Evolutionary conservation across 2,113 vertebrate genomes (phyloP).

Genomic region (Morphnarchus princeps): DNA sequence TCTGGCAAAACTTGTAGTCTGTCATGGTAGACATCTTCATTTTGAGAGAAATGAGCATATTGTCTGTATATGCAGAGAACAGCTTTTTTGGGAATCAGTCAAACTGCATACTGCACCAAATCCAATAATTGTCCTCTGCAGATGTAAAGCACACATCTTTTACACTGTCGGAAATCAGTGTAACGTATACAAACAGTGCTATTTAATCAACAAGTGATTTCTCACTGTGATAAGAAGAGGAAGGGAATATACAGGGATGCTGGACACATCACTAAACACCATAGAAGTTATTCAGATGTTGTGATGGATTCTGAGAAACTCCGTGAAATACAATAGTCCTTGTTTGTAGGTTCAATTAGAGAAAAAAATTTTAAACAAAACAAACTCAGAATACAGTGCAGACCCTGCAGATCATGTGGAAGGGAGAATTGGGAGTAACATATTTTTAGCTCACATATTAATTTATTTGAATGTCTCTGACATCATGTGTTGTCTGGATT

Average conservation of each 20-base stretch:
- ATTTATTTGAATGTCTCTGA: not conserved
- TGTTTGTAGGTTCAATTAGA: not conserved
- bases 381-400: not conserved
- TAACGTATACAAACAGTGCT: not conserved
- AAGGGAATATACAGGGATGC: not conserved
- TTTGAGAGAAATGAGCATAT: not conserved
- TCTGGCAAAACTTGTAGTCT: not conserved
- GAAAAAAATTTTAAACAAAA: not conserved
- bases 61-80: not conserved
- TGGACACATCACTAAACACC: not conserved
- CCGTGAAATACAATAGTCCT: not conserved
- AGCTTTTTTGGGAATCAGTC: not conserved
- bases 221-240: not conserved
- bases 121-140: not conserved
- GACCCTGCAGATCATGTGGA: not conserved
- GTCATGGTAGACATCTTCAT: not conserved
- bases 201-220: not conserved
- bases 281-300: not conserved
- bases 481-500: not conserved
- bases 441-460: not conserved
- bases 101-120: not conserved
- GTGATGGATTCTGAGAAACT: not conserved
- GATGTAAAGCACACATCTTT: not conserved
- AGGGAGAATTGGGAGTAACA: not conserved
- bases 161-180: not conserved